Base-by-base conservation (phyloP, 2,797 vertebrate species). In the Myotis planiceps region DNA sequence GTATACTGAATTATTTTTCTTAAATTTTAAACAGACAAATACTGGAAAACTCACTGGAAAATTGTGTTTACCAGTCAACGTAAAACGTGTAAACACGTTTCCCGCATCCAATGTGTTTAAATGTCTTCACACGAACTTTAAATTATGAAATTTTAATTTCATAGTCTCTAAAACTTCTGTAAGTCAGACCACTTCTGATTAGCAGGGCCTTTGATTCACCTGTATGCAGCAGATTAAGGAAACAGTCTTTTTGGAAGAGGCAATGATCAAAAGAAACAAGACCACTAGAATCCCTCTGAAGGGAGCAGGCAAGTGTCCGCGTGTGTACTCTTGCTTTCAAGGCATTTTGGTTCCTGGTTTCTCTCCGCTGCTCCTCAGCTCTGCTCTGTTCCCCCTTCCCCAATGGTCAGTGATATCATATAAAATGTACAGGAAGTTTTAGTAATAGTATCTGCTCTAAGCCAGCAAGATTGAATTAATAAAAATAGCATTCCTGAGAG, bases 101-200 rank as follows among this genome's bases (percentile, higher is more conserved):
- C n/a, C n/a, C n/a, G n/a, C n/a, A n/a, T n/a, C n/a, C n/a, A n/a
- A n/a, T n/a, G n/a, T n/a, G n/a, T n/a, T n/a, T 91, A 90, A 82
- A 75, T 76, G 39, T 75, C 74, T 74, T 96, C 92, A 95, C 1
- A 78, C 19, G 60, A 94, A 90, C 32, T 86, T 79, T 85, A 90
- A 80, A 72, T 86, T 32, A 96, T 83, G 86, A 97, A 92, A 85
- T 82, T 39, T 86, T 94, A 80, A 94, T 79, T 95, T 92, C 6
- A 53, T 23, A 72, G 60, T 51, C 94, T 94, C 51, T 92, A n/a
- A 92, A 90, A 92, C 7, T 23, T 85, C n/a, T 86, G 55, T 53
- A 12, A 55, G 74, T 39, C 71, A 95, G 45, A 79, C 42, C 14
- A 63, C 42, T 84, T 89, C 66, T 89, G 19, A 86, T 71, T 37